These are phyloP conservation scores for Probaryconus sp. DNA, from an alignment of 1,140 invertebrate species.

Conservation along the genomic window DNA sequence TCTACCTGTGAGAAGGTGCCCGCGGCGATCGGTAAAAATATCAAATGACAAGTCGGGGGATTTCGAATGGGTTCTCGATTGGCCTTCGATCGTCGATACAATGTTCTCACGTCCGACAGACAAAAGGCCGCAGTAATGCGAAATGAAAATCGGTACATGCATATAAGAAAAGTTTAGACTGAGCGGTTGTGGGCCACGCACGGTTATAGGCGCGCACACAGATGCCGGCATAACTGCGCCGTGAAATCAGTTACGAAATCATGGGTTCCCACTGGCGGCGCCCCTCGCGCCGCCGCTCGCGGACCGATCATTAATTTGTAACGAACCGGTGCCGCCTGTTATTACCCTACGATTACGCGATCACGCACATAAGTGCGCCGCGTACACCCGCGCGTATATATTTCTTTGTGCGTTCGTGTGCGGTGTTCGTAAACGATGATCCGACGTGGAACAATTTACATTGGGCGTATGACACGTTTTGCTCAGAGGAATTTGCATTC, in stretches of 20 bases:
- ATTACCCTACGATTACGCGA: constrained; percentile 71
- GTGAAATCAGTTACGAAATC: constrained; percentile 75
- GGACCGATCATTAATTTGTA: constrained; percentile 74
- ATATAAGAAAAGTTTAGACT: constrained; percentile 55
- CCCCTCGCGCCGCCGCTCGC: constrained; percentile 59
- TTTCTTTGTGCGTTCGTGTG: too few species aligned
- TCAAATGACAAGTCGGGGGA: constrained; percentile 58
- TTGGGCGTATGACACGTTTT: background rate
- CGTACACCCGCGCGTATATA: constrained; percentile 37
- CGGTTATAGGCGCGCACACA: constrained; percentile 8
- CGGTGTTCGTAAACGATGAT: too few species aligned
- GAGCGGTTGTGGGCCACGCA: background rate
- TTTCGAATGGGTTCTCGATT: constrained; percentile 68
- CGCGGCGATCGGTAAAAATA: constrained; percentile 62
- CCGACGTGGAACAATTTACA: too few species aligned
- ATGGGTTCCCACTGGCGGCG: constrained; percentile 65
- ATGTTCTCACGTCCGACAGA: constrained; percentile 74
- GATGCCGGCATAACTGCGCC: constrained; percentile 57
- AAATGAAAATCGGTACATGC: constrained; percentile 68
- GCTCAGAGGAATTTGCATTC: too few species aligned
- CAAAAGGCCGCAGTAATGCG: constrained; percentile 67
- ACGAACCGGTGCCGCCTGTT: constrained; percentile 72
- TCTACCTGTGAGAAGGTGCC: constrained; percentile 59
- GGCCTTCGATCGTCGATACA: constrained; percentile 64
- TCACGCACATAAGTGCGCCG: constrained; percentile 53